Evolutionary conservation across 30 jellyfish, hydroid and myxozoan genomes (phyloP).

Genomic region (Aurelia coerulea): DNA sequence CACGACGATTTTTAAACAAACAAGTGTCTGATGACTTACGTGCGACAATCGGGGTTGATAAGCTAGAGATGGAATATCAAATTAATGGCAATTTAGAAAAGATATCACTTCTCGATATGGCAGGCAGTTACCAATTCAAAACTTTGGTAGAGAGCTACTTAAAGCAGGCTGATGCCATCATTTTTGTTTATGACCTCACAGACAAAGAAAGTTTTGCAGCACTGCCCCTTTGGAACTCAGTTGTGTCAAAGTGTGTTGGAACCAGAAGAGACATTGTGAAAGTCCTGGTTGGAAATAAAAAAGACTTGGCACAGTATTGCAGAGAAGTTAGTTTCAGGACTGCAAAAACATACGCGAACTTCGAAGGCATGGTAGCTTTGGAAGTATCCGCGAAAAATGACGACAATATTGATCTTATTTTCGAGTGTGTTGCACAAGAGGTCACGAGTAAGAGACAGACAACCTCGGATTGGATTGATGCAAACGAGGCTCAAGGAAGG

Average conservation of each 20-base stretch:
- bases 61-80: constrained; percentile 15
- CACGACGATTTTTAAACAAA: constrained; percentile 37
- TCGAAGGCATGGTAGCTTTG: constrained; percentile 85
- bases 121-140: constrained; percentile 74
- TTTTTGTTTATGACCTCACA: constrained; percentile 79
- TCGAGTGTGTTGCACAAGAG: constrained; percentile 76
- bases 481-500: too few relatives aligned
- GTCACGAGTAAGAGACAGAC: constrained; percentile 22
- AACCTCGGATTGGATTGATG: too few relatives aligned
- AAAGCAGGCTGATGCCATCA: constrained; percentile 73
- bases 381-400: constrained; percentile 84
- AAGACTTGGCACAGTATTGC: constrained; percentile 44
- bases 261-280: constrained; percentile 51
- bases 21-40: constrained; percentile 15
- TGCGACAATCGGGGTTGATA: constrained; percentile 87
- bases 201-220: constrained; percentile 84
- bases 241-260: constrained; percentile 18
- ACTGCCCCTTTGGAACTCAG: constrained; percentile 80
- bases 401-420: constrained; percentile 67
- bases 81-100: constrained; percentile 25
- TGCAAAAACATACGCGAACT: constrained; percentile 84
- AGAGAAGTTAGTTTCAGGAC: constrained; percentile 76
- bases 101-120: constrained; percentile 65
- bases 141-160: constrained; percentile 65
- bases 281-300: constrained; percentile 83